phyloP scores from a whole-genome alignment of 2,797 vertebrate genomes.

The Knipowitschia caucasica region DNA sequence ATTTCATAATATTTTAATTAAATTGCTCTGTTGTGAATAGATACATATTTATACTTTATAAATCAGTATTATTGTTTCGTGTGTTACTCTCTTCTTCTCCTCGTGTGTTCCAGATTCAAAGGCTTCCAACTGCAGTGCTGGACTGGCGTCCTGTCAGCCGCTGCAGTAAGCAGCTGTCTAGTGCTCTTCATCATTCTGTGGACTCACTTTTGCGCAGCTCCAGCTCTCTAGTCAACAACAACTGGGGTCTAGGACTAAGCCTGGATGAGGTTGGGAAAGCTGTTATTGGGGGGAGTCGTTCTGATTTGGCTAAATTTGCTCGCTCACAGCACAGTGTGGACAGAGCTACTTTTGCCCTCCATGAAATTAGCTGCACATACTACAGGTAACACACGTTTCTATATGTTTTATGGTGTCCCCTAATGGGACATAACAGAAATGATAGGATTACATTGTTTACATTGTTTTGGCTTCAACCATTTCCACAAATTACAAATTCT shows the following conservation, averaged over 20 bases:
- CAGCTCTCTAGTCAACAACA: constrained; percentile 72
- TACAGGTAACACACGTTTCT: constrained; percentile 66
- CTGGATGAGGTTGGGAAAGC: constrained; percentile 63
- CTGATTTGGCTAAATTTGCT: constrained; percentile 76
- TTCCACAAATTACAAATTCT: no score
- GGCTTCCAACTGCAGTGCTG: constrained; percentile 67
- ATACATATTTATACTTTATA: no score
- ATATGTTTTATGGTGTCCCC: not conserved
- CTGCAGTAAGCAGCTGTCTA: constrained; percentile 77
- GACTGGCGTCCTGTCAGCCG: constrained; percentile 78
- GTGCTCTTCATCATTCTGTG: constrained; percentile 77
- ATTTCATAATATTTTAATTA: no score
- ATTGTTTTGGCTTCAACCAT: no score
- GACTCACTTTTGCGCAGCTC: constrained; percentile 76
- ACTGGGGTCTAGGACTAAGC: constrained; percentile 72
- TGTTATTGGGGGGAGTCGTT: constrained; percentile 73
- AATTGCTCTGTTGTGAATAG: no score
- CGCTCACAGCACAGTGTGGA: constrained; percentile 73
- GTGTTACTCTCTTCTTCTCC: no score
- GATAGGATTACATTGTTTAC: no score
- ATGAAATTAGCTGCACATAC: constrained; percentile 77
- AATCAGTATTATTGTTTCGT: no score
- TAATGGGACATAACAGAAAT: no score
- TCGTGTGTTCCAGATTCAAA: constrained; percentile 61
- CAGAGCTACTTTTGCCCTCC: constrained; percentile 76